Base-by-base conservation (phyloP, 2,888 invertebrate genomes). In the Ophion ventricosus region DNA sequence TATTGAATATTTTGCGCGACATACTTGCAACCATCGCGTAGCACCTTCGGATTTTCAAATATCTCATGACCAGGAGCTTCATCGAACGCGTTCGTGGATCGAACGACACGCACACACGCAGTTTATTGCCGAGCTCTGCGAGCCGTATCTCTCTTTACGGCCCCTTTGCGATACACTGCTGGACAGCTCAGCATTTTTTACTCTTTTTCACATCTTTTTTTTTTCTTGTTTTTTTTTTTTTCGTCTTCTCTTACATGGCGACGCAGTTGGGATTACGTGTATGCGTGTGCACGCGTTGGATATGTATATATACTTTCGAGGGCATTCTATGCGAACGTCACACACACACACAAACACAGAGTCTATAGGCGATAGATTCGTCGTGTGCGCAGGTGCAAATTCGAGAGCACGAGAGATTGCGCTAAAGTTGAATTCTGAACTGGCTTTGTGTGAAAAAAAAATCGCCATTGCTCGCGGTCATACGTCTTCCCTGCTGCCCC, bases 351-450 rank as follows among this genome's bases (percentile, higher is more conserved):
- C 10, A 25, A 49, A 35, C 29, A 26, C 40, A 76, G 49, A 56
- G 25, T 5, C 14, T n/a, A 63, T 14, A 49, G 4, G 5, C 49
- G 49, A 49, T 49, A 49, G 49, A 49, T 17, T 29, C 56, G 67
- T 69, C 63, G 40, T 72, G 79, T 80, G 79, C 79, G 80, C 80
- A 80, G 73, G 57, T 59, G 73, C 73, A 29, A 66, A 29, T 23
- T 57, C 54, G 49, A 49, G 43, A 63, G 23, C 2, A 49, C 43
- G 57, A 57, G 73, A 80, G 66, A 43, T 66, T 66, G 66, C 80
- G 80, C 73, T 66, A 73, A 79, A 75, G 70, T 70, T 70, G 26
- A 75, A 49, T 70, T 79, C 74, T 54, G 67, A 73, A 83, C 83
- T 83, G 83, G 70, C 67, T 75, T 74, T 64, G 49, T 49, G 49